phyloP scores from a whole-genome alignment of 2,888 invertebrate species.

The Stenodema calcarata region DNA sequence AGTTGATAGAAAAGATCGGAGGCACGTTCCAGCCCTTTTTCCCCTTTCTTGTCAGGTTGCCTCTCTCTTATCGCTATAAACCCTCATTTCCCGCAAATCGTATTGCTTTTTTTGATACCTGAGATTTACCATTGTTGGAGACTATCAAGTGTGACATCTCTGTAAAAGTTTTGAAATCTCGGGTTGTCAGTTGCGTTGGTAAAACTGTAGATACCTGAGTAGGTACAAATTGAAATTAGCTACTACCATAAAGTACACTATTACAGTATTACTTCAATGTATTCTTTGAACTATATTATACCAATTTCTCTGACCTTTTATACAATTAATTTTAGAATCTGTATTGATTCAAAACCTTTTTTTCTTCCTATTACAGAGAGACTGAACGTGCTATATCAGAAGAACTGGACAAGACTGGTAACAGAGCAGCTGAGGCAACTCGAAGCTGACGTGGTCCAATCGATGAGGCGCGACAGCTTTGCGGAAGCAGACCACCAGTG shows the following conservation, averaged over 20 bases:
- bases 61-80: neutral
- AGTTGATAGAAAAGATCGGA: neutral
- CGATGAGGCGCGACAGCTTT: constrained; percentile 63
- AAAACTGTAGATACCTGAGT: too few species aligned
- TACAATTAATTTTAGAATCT: neutral
- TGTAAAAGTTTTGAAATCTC: too few species aligned
- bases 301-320: too few species aligned
- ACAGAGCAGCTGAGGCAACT: constrained; percentile 79
- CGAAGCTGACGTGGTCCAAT: constrained; percentile 79
- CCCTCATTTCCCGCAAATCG: neutral
- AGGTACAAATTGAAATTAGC: too few species aligned
- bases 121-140: neutral
- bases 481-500: constrained; percentile 68
- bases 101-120: neutral
- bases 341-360: neutral
- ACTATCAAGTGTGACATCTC: too few species aligned
- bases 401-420: constrained; percentile 82
- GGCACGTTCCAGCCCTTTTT: neutral
- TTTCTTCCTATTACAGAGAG: constrained; percentile 66
- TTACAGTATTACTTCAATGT: too few species aligned
- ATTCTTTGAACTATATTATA: too few species aligned
- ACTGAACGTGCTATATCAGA: constrained; percentile 81
- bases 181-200: too few species aligned
- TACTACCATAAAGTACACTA: too few species aligned
- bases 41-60: neutral